Percentiles rank a stretch among this genome's conserved stretches.
phyloP scores from a whole-genome alignment of 2,113 vertebrate species.

The Cranoglanis bouderius region DNA sequence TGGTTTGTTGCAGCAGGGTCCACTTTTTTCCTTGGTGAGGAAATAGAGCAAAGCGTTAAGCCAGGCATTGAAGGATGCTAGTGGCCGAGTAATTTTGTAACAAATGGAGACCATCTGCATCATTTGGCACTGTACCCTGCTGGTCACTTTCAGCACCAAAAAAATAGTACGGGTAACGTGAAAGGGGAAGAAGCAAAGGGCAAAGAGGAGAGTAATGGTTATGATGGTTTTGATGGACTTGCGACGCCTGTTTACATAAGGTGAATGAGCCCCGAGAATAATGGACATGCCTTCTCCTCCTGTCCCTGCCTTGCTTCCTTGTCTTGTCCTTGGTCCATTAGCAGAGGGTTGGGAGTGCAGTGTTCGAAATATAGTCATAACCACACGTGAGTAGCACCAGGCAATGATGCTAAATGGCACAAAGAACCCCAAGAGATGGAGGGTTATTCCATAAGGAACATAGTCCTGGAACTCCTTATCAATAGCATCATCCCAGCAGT shows the following conservation, averaged over 20 bases:
- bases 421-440: slow-evolving; percentile 78
- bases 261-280: slow-evolving; percentile 60
- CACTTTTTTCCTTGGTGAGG: slow-evolving; percentile 77
- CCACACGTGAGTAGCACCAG: slow-evolving; percentile 81
- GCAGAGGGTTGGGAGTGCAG: slow-evolving; percentile 68
- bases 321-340: slow-evolving; percentile 51
- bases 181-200: slow-evolving; percentile 80
- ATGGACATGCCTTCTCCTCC: slow-evolving; percentile 49
- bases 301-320: slow-evolving; percentile 43
- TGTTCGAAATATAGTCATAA: slow-evolving; percentile 75
- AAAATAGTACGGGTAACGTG: slow-evolving; percentile 81
- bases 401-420: slow-evolving; percentile 78
- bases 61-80: slow-evolving; percentile 81
- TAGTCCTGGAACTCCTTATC: slow-evolving; percentile 77
- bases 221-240: slow-evolving; percentile 81
- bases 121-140: slow-evolving; percentile 67
- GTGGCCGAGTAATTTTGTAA: slow-evolving; percentile 80
- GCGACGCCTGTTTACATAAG: slow-evolving; percentile 71
- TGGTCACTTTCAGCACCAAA: slow-evolving; percentile 71
- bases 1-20: slow-evolving; percentile 65
- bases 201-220: slow-evolving; percentile 79
- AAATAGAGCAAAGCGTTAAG: slow-evolving; percentile 82
- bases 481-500: slow-evolving; percentile 81
- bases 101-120: slow-evolving; percentile 78
- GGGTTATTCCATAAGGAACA: slow-evolving; percentile 77